Percentiles rank a stretch among this genome's conserved stretches.
phyloP scores from a whole-genome alignment of 2,113 vertebrate species.

The Siniperca knerii region DNA sequence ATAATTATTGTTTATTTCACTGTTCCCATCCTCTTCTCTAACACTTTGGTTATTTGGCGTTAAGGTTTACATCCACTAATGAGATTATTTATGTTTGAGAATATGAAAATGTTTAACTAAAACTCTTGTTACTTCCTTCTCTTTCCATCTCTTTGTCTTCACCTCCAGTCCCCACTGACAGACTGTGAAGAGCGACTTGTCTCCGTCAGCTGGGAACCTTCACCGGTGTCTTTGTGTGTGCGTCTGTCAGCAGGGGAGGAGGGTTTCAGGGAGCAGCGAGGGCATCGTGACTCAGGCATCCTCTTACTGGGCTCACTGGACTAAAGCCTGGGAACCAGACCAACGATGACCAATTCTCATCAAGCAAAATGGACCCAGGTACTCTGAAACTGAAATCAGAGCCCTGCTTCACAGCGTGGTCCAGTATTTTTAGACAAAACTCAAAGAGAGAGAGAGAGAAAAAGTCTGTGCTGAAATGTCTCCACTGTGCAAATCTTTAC shows the following conservation, averaged over 20 bases:
- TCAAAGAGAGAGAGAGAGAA: not conserved
- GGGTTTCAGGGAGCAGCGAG: constrained; percentile 54
- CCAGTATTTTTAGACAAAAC: constrained; percentile 37
- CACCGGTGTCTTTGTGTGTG: constrained; percentile 39
- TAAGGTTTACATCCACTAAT: not conserved
- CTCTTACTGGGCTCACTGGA: constrained; percentile 44
- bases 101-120: not conserved
- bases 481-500: not conserved
- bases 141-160: not conserved
- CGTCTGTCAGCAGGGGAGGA: constrained; percentile 66
- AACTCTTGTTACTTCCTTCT: not conserved
- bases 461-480: not conserved
- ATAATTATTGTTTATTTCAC: not conserved
- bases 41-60: not conserved
- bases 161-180: not conserved
- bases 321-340: constrained; percentile 62
- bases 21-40: not conserved
- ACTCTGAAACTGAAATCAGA: constrained; percentile 57
- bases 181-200: constrained; percentile 6
- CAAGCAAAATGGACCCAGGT: constrained; percentile 39
- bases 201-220: constrained; percentile 54
- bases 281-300: constrained; percentile 39
- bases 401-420: constrained; percentile 22
- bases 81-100: not conserved
- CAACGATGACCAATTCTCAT: constrained; percentile 34